These are phyloP conservation scores for Zonotrichia leucophrys DNA, from an alignment of 2,113 vertebrate species.

Conservation along the genomic window DNA sequence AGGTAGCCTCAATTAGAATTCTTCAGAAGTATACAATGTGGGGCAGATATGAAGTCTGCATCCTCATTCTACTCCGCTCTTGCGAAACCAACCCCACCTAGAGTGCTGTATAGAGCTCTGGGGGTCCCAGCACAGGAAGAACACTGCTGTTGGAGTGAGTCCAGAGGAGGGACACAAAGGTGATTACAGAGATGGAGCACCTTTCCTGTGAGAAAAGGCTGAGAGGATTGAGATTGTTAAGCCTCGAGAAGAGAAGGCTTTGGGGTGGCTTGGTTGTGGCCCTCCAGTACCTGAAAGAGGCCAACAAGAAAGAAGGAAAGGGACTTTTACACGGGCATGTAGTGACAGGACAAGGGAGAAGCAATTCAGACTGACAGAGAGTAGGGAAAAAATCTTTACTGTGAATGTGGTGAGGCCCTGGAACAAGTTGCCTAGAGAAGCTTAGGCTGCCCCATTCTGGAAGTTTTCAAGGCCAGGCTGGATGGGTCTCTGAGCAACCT, in stretches of 20 bases:
- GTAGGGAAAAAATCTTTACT: background rate
- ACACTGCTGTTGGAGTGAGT: background rate
- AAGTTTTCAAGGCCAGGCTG: background rate
- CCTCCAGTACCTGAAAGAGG: background rate
- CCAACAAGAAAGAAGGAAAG: background rate
- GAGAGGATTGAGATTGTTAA: background rate
- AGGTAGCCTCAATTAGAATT: background rate
- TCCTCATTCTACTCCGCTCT: background rate
- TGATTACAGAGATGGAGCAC: background rate
- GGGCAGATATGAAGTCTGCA: background rate
- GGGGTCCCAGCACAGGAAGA: background rate
- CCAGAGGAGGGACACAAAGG: background rate
- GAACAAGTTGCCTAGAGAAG: background rate
- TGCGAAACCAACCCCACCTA: background rate
- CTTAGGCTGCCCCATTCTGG: background rate
- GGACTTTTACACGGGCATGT: background rate
- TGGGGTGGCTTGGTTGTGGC: background rate
- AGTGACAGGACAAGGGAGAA: background rate
- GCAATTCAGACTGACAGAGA: background rate
- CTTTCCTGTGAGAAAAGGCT: background rate
- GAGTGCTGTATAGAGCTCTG: background rate
- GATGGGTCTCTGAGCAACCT: background rate
- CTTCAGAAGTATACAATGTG: background rate
- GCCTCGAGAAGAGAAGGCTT: background rate
- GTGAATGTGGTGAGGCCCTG: background rate